A percentile compares a stretch with the other conserved stretches of the same genome.
Conservation (phyloP, 2,113 vertebrate genomes). For the Tragelaphus imberbis region DNA sequence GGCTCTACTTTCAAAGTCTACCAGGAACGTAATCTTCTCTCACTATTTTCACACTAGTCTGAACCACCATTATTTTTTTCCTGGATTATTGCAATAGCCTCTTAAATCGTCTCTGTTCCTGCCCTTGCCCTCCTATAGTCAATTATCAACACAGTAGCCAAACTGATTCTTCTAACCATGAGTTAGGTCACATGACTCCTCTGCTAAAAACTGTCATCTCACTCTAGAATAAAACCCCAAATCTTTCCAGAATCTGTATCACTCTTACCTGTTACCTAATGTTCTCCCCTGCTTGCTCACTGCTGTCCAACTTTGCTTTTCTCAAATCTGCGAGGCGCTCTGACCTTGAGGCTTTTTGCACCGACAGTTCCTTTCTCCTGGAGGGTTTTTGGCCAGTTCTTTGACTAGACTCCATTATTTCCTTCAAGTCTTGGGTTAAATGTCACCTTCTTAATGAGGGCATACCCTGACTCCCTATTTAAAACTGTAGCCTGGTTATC, state of each 20-base stretch:
- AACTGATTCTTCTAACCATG: background rate
- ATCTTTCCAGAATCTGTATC: background rate
- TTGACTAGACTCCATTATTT: background rate
- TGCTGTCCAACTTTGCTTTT: background rate
- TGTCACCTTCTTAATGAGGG: background rate
- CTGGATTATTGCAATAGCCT: background rate
- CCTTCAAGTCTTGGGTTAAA: background rate
- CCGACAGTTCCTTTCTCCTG: background rate
- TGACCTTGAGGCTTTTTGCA: background rate
- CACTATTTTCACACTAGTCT: background rate
- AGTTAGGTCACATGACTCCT: background rate
- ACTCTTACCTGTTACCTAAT: background rate
- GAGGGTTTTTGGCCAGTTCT: background rate
- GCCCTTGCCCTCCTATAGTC: background rate
- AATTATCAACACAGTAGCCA: background rate
- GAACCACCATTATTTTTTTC: background rate
- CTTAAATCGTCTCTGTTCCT: background rate
- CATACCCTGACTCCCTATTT: background rate
- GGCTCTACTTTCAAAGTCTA: conserved; percentile 24
- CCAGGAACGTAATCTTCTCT: background rate
- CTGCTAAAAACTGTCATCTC: background rate
- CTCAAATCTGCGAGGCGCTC: background rate
- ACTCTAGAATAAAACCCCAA: background rate
- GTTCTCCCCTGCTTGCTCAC: background rate
- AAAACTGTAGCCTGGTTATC: background rate